Base-by-base conservation (phyloP, 1,140 invertebrate genomes). In the Drosophila ercepeae region DNA sequence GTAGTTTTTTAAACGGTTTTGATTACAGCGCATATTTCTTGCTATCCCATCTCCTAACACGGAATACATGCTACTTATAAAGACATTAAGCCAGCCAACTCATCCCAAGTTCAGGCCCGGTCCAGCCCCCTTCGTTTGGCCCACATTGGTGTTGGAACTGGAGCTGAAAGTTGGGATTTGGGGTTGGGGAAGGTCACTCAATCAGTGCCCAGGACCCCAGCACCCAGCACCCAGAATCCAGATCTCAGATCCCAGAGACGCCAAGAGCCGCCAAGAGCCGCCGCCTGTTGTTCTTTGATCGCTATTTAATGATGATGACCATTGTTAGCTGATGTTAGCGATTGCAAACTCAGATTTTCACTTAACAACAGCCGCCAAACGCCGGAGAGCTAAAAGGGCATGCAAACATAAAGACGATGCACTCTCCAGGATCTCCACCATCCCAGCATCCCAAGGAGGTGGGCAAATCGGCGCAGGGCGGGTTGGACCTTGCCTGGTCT, bases 231-330 rank as follows among this genome's bases (percentile, higher is more conserved):
- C 2, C 29, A 32, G 8, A 32, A 11, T 9, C 16, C 36, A 5
- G 36, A 39, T 39, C 36, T 6, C 39, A 42, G 39, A 41, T 41
- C 39, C 14, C 8, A 32, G 29, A 16, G 36, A 39, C 8, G 16
- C 14, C 46, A 49, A 71, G 57, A 49, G 32, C 41, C 8, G 16
- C 14, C 46, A 49, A 71, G 57, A 49, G 32, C 41, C n/a, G 65
- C 29, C 48, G 60, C 61, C 46, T 27, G 53, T 39, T 41, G 45
- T 53, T 54, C 83, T 89, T 89, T 89, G 86, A 89, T 89, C 84
- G 88, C 86, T 65, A 81, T 89, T 89, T 89, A 89, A 89, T 89
- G 84, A 89, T 89, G 84, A 89, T 89, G 86, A 89, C 84, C 86
- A 89, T 89, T 89, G 79, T 89, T 89, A 89, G 83, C 83, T 84